Base-by-base conservation (phyloP, 1,140 invertebrate species). In the Steinernema khuongi region DNA sequence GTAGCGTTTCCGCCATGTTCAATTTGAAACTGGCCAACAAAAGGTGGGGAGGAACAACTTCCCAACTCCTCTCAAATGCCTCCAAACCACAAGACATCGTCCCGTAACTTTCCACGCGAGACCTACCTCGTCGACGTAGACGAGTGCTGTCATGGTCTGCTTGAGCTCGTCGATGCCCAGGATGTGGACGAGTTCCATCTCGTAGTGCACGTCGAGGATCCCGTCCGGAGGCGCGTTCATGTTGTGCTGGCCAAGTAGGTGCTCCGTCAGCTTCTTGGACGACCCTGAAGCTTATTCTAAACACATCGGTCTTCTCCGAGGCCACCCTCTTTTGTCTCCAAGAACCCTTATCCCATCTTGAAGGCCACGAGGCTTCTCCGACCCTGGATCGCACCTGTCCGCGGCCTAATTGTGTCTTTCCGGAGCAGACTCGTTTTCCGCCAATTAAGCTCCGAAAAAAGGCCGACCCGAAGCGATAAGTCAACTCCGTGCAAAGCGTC, bases 141-240 rank as follows among this genome's bases (percentile, higher is more conserved):
- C 80, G 4, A 82, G 68, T 4, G 77, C 81, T 4, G 81, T 82
- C 74, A 82, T 84, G 19, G 81, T 82, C 73, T 82, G 81, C 72
- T 83, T 83, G 1, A 82, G 69, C 43, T 82, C 81, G 33, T 82
- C 81, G 67, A 82, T 82, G 31, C 79, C 79, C 0, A 82, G 72
- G 74, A 82, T 82, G 41, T 82, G 81, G 19, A 82, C 81, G 14
- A 82, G 60, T 71, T 82, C 81, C 29, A 78, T 71, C 18, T 81
- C 81, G 68, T 83, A 82, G 22, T 83, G 69, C 0, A 82, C 77
- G 36, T 83, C 76, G 14, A 82, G 41, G 18, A 83, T 31, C 0
- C 81, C 81, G 68, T 82, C 81, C 0, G 81, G 81, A 0, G 81
- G 77, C 19, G 81, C 79, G 26, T 81, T 68, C 43, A 67, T 60